Percentiles rank a stretch among this genome's conserved stretches.
These are phyloP conservation scores for Nymphalis io DNA, from an alignment of 1,140 invertebrate species.

Conservation along the genomic window DNA sequence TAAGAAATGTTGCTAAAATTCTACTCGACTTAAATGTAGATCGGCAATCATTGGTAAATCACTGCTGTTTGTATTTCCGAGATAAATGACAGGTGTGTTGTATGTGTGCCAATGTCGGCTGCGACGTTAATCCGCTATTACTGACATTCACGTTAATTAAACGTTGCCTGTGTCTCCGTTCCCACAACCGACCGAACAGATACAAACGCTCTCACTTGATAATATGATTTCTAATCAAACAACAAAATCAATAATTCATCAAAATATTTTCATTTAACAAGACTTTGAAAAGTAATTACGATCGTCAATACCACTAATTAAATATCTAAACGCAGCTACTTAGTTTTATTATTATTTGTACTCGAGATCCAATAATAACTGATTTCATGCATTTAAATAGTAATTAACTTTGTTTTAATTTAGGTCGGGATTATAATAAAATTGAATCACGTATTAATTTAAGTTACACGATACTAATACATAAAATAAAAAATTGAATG, in stretches of 20 bases:
- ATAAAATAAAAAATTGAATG: background rate
- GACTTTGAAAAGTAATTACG: too few species aligned
- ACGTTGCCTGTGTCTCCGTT: slow-evolving; percentile 4
- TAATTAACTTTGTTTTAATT: too few species aligned
- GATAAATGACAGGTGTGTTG: slow-evolving; percentile 22
- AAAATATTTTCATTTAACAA: too few species aligned
- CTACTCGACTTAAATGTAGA: background rate
- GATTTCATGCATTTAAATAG: too few species aligned
- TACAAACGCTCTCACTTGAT: background rate
- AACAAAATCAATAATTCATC: too few species aligned
- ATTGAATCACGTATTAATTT: background rate
- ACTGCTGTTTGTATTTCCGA: slow-evolving; percentile 20
- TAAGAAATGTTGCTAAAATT: background rate
- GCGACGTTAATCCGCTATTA: slow-evolving; percentile 7
- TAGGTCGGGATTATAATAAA: background rate
- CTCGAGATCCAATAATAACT: too few species aligned
- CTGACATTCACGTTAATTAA: slow-evolving; percentile 23
- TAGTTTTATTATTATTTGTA: too few species aligned
- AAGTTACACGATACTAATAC: background rate
- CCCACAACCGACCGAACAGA: slow-evolving; percentile 8
- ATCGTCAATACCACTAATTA: too few species aligned
- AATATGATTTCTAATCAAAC: background rate
- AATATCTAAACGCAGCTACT: too few species aligned
- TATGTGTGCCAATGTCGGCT: slow-evolving; percentile 25
- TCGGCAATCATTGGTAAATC: slow-evolving; percentile 9